These are phyloP conservation scores for Polyommatus icarus DNA, from an alignment of 2,888 invertebrate genomes.

Conservation along the genomic window DNA sequence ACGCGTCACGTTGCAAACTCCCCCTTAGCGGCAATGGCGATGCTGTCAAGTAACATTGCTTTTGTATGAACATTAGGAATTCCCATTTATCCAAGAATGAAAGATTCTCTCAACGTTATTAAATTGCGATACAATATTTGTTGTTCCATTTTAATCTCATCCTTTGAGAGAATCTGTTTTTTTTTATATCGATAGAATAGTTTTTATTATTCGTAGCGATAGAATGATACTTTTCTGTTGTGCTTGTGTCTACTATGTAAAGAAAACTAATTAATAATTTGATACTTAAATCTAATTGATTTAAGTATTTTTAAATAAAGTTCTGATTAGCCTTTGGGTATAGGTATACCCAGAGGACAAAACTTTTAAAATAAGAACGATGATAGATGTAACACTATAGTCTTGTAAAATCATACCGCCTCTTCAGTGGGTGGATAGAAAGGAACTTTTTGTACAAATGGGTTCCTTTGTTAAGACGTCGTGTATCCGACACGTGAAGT, in stretches of 20 bases:
- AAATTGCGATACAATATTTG: not conserved
- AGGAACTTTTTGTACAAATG: constrained; percentile 6
- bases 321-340: not conserved
- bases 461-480: constrained; percentile 13
- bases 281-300: too few relatives aligned
- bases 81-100: not conserved
- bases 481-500: constrained; percentile 35
- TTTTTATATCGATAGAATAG: not conserved
- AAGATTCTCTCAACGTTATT: not conserved
- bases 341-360: not conserved
- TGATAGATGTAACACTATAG: not conserved
- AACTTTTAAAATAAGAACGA: not conserved
- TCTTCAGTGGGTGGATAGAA: not conserved
- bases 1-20: too few relatives aligned
- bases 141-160: too few relatives aligned
- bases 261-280: too few relatives aligned
- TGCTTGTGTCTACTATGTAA: too few relatives aligned
- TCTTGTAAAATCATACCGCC: not conserved
- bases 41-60: too few relatives aligned
- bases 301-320: too few relatives aligned
- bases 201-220: too few relatives aligned
- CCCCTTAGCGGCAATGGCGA: too few relatives aligned
- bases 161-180: not conserved
- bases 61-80: too few relatives aligned
- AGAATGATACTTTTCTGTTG: not conserved